Conservation (phyloP, 2,888 invertebrate genomes). For the Caenorhabditis zanzibari region DNA sequence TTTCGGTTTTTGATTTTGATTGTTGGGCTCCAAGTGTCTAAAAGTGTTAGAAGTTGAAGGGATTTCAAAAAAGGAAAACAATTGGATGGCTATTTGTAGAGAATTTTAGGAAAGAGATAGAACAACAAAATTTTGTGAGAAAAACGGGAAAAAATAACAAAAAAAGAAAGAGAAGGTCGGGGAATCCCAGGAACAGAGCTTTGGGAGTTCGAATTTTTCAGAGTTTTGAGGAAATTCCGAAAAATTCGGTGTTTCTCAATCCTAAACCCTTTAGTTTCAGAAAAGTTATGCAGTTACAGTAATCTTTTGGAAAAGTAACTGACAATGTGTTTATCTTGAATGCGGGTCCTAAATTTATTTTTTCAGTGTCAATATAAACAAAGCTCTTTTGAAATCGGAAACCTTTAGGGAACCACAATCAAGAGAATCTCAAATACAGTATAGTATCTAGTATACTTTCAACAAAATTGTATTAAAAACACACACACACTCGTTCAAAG, state of each 20-base stretch:
- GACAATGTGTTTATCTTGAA: too few relatives aligned
- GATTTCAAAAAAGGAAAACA: constrained; percentile 5
- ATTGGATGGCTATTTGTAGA: not conserved
- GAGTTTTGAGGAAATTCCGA: too few relatives aligned
- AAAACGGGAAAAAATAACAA: not conserved
- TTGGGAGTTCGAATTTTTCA: not conserved
- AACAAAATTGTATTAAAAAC: not conserved
- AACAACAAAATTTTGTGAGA: not conserved
- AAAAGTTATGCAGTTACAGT: too few relatives aligned
- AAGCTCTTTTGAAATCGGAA: too few relatives aligned
- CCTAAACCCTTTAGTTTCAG: too few relatives aligned
- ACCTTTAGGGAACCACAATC: too few relatives aligned
- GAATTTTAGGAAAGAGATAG: not conserved
- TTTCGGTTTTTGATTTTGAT: not conserved
- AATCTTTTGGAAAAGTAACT: too few relatives aligned
- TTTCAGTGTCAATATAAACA: too few relatives aligned
- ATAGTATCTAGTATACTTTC: not conserved
- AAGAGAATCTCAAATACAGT: not conserved
- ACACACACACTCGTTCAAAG: constrained; percentile 2
- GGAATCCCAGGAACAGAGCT: not conserved
- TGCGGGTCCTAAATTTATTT: too few relatives aligned
- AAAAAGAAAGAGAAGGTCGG: not conserved
- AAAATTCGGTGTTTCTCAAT: too few relatives aligned
- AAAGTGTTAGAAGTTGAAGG: not conserved
- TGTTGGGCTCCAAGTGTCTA: not conserved